Percentiles rank a stretch among this genome's conserved stretches.
Evolutionary conservation across 2,797 vertebrate species (phyloP).

Genomic region (Danionella dracula): DNA sequence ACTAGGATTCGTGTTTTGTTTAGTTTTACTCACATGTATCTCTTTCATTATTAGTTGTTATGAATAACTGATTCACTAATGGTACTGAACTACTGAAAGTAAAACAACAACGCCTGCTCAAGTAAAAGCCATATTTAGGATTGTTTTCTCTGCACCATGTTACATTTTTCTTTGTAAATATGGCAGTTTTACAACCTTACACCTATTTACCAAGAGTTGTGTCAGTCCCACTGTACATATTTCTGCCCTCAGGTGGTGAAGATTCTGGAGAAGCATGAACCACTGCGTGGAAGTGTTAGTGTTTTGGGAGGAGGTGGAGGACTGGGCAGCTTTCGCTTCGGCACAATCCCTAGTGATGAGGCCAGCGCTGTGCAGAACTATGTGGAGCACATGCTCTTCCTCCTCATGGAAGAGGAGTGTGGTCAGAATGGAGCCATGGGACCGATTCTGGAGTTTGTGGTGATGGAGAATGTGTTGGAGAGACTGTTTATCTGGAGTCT

Average conservation of each 20-base stretch:
- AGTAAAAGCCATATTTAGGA: no score
- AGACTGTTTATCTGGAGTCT: conserved; percentile 98
- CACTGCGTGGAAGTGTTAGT: conserved; percentile 73
- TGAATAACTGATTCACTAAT: no score
- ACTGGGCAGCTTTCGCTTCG: conserved; percentile 51
- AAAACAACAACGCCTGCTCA: no score
- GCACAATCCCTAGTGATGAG: conserved; percentile 82
- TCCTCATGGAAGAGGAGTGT: conserved; percentile 87
- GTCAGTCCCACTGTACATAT: background rate
- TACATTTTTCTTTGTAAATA: no score
- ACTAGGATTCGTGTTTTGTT: no score
- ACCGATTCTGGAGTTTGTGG: conserved; percentile 94
- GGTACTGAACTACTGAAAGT: no score
- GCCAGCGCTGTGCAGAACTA: conserved; percentile 96
- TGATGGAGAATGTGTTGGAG: conserved; percentile 97
- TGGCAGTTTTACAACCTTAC: no score
- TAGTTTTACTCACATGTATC: no score
- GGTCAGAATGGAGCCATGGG: conserved; percentile 89
- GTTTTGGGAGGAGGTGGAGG: conserved; percentile 41
- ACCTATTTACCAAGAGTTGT: no score
- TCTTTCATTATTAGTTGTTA: no score
- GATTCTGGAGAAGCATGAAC: conserved; percentile 94
- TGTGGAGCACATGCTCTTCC: conserved; percentile 94
- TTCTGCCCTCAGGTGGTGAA: conserved; percentile 82
- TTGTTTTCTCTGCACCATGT: no score